A percentile compares a stretch with the other conserved stretches of the same genome.
phyloP scores from a whole-genome alignment of 2,797 vertebrate genomes.

The Microhierax caerulescens region DNA sequence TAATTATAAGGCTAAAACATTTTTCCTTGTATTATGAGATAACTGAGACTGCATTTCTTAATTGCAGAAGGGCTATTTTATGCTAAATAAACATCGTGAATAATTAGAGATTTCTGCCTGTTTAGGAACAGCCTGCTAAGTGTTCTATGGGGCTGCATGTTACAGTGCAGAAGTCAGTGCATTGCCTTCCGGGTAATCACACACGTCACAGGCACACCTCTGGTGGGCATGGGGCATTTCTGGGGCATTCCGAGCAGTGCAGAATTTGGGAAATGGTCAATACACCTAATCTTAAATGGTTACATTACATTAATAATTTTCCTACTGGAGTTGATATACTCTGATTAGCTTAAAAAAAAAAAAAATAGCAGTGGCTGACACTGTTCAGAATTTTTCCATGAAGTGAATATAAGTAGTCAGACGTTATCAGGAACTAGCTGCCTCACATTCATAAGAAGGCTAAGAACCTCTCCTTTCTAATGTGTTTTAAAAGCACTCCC shows the following conservation, averaged over 20 bases:
- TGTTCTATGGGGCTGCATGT: neutral
- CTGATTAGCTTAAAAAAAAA: neutral
- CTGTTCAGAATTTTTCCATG: neutral
- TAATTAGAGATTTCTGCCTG: neutral
- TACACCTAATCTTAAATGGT: neutral
- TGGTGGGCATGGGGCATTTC: neutral
- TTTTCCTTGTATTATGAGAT: neutral
- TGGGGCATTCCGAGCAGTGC: neutral
- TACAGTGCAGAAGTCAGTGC: neutral
- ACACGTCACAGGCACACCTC: neutral
- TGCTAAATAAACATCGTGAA: neutral
- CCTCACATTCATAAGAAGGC: neutral
- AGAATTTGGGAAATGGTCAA: neutral
- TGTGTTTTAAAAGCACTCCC: neutral
- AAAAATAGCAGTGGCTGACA: neutral
- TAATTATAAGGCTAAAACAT: constrained; percentile 18
- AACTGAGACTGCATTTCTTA: neutral
- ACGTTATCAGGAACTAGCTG: neutral
- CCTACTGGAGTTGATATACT: neutral
- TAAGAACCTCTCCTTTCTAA: neutral
- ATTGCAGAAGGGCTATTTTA: neutral
- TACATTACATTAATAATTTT: neutral
- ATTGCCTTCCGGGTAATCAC: neutral
- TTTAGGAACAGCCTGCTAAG: neutral
- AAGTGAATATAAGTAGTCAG: neutral